Percentiles rank a stretch among this genome's conserved stretches.
Evolutionary conservation across 2,888 invertebrate species (phyloP).

Genomic region (Thymelicus lineola): DNA sequence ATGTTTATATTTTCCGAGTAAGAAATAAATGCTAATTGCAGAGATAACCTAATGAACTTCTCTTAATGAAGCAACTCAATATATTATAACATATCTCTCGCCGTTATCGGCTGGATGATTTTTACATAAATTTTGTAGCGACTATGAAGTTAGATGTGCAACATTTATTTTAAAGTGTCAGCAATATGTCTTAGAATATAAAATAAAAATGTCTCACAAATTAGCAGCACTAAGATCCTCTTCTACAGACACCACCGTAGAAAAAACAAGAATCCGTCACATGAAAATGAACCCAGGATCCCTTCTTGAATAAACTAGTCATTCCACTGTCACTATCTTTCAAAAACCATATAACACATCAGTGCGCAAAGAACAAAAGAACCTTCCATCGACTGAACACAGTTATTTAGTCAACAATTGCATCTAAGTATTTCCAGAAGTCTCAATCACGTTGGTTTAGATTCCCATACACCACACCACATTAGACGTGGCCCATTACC

Average conservation of each 20-base stretch:
- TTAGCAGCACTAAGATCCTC: no score
- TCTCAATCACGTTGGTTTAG: constrained; percentile 62
- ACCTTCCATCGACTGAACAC: constrained; percentile 43
- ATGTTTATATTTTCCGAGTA: constrained; percentile 36
- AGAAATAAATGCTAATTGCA: constrained; percentile 34
- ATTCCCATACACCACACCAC: constrained; percentile 66
- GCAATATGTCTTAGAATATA: no score
- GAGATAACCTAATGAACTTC: constrained; percentile 34
- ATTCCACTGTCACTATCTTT: not conserved
- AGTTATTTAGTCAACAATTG: constrained; percentile 62
- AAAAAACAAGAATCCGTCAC: no score
- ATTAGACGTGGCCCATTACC: constrained; percentile 59
- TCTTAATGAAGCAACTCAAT: not conserved
- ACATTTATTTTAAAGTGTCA: no score
- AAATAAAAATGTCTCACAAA: no score
- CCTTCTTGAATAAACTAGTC: no score
- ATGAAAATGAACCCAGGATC: no score
- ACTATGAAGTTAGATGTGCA: not conserved
- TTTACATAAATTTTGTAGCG: constrained; percentile 13
- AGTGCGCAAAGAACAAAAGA: constrained; percentile 15
- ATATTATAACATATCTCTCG: not conserved
- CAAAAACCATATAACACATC: constrained; percentile 14
- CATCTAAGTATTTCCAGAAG: constrained; percentile 61
- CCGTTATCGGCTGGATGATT: not conserved
- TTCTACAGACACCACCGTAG: no score